Evolutionary conservation across 2,888 invertebrate genomes (phyloP), one percentile per base, ranked within the genome.

Genomic region (Torymus aiolomorphi): DNA sequence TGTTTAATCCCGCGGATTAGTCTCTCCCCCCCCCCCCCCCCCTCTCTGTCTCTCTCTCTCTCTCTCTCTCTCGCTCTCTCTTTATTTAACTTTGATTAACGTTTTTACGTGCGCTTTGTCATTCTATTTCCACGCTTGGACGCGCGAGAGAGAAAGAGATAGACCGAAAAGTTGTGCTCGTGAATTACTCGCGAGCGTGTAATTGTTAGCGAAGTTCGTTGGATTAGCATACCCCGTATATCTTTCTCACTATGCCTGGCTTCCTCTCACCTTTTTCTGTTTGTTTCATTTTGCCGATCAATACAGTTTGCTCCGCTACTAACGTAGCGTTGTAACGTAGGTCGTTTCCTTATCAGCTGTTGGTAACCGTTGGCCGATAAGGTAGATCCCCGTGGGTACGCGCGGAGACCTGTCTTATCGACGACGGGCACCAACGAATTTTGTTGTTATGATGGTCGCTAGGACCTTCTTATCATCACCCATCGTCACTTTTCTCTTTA

Each of bases 321-420:
- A 52, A 18, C 16, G 51, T 4, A 14, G 20, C 5, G 16, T 8
- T 24, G 65, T 73, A 52, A 13, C 54, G 61, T 70, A 70, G 65
- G 54, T 16, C 10, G 54, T 65, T 70, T 57, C 12, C n/a, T 80
- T 80, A 77, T 70, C 70, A 74, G 61, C 77, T 70, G 80, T 61
- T 77, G 77, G 73, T 80, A 77, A 70, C 18, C 16, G 0, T 4
- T 20, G 10, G 63, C 65, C 70, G 80, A 54, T 74, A 80, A 77
- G 16, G n/a, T 62, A 57, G 69, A 14, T 12, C 1, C 4, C 16
- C 2, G 18, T 1, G 1, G 14, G 2, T n/a, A n/a, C 49, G 8
- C 1, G 1, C 0, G 1, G 54, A 2, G 2, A 20, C 52, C 77
- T 77, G 70, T 65, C 49, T 77, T 80, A 77, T 61, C 80, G 54